Conservation (phyloP, 2,888 invertebrate genomes). For the Diaphora mendica region DNA sequence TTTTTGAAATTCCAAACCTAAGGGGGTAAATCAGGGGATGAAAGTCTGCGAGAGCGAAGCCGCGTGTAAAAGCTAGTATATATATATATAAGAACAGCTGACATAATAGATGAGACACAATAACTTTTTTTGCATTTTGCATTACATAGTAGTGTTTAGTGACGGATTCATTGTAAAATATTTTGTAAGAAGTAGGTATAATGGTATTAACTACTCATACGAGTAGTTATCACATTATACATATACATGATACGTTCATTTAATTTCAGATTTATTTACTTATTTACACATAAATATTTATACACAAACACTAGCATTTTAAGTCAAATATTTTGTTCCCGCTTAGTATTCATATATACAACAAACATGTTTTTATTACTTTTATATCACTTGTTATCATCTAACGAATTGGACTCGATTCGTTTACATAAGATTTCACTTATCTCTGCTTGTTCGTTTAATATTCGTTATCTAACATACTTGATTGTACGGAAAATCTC, state of each 20-base stretch:
- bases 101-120: no score
- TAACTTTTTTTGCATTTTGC: no score
- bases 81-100: no score
- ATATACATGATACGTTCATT: no score
- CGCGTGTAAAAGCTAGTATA: no score
- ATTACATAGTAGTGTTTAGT: background rate
- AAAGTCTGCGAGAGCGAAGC: no score
- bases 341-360: background rate
- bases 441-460: slow-evolving; percentile 37
- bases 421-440: slow-evolving; percentile 31
- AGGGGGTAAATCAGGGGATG: no score
- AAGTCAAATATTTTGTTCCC: background rate
- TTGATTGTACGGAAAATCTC: slow-evolving; percentile 27
- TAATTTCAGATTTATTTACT: no score
- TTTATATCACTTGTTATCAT: slow-evolving; percentile 29
- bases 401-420: slow-evolving; percentile 32
- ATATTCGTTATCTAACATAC: slow-evolving; percentile 34
- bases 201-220: no score
- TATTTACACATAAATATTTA: background rate
- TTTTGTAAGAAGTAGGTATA: no score
- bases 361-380: slow-evolving; percentile 4
- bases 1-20: no score
- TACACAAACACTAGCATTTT: background rate
- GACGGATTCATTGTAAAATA: background rate
- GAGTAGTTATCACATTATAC: no score